phyloP scores from a whole-genome alignment of 2,888 invertebrate genomes.

The Amiota minor region DNA sequence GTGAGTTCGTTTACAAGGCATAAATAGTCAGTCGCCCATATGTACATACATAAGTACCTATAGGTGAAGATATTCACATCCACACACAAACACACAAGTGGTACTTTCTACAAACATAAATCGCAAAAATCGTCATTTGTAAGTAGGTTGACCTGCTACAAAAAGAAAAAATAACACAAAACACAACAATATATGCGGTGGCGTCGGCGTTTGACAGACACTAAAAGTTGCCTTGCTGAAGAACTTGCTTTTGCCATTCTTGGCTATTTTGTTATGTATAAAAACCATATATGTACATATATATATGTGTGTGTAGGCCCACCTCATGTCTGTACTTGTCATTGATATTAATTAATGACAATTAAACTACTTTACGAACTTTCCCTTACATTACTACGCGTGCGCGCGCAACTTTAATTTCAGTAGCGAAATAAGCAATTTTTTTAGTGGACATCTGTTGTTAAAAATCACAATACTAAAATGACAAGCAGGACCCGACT shows the following conservation, averaged over 20 bases:
- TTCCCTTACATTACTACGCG: no score
- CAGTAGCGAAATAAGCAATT: no score
- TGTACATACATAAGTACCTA: no score
- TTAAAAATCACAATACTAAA: no score
- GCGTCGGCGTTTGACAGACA: not conserved
- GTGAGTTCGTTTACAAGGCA: constrained; percentile 47
- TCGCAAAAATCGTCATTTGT: constrained; percentile 21
- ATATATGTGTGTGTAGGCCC: not conserved
- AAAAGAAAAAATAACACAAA: no score
- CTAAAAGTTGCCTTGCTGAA: constrained; percentile 12
- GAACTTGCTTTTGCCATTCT: constrained; percentile 20
- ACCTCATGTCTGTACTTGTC: not conserved
- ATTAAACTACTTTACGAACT: no score
- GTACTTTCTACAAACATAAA: constrained; percentile 52
- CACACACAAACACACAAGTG: constrained; percentile 23
- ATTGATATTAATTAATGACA: constrained; percentile 7
- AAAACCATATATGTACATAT: not conserved
- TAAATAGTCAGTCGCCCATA: no score
- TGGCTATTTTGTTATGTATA: no score
- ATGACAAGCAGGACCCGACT: no score
- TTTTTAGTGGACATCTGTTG: no score
- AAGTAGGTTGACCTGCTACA: constrained; percentile 49
- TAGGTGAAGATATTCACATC: no score
- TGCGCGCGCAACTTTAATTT: no score
- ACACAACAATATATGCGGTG: constrained; percentile 24